Evolutionary conservation across 2,888 invertebrate genomes (phyloP), one percentile per base, ranked within the genome.

Genomic region (Epistrophe eligans): DNA sequence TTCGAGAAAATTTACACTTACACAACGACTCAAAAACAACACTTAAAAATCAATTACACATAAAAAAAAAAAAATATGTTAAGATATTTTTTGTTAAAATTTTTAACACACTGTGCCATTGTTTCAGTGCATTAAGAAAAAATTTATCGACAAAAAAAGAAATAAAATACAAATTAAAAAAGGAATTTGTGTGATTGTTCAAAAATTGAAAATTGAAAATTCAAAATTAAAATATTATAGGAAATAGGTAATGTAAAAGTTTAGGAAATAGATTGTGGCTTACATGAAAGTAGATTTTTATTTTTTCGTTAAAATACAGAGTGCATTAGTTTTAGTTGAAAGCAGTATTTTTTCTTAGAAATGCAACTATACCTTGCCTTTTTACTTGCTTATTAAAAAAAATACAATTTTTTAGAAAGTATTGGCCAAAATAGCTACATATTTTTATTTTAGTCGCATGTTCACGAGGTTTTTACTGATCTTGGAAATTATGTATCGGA

Each of bases 61-160:
- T 40, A 13, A 72, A 45, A 55, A 24, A 24, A 24, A 24, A 3
- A 48, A 10, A 72, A 45, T 32, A 45, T 19, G 17, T 55, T 9
- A n/a, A 57, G 11, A 62, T 50, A 24, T 50, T 28, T 66, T 66
- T 66, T 50, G 15, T 50, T 58, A 62, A 32, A 19, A 79, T 15
- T 9, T 77, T 66, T 38, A 66, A 55, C 43, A 60, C 58, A 83
- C 45, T 83, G 82, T 83, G 83, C 76, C 81, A 79, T 81, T 81
- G 77, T 77, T 81, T 77, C 77, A 77, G 62, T 72, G 71, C 58
- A 57, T 77, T 66, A 64, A 32, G 35, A 32, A 60, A 48, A 66
- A 43, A 66, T 11, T 38, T 17, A 55, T 32, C 15, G 50, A 38
- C n/a, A n/a, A 24, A 32, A 7, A 35, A 35, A 35, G 9, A 35